Conservation (phyloP, 2,113 vertebrate species). For the Equus quagga region DNA sequence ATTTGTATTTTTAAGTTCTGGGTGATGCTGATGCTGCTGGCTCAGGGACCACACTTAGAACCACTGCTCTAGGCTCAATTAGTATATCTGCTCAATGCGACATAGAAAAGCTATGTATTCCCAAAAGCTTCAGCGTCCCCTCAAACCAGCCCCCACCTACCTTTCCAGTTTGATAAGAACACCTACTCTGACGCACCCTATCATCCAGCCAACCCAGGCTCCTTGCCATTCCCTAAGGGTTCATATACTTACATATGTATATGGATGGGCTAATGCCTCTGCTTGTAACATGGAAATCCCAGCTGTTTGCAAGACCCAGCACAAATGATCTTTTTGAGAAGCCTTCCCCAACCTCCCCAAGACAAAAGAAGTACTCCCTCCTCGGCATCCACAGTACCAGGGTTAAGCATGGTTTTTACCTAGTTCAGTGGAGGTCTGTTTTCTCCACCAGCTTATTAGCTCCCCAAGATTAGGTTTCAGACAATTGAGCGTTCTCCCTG, state of each 20-base stretch:
- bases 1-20: neutral
- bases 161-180: neutral
- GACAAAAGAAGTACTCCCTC: neutral
- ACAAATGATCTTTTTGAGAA: neutral
- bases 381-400: neutral
- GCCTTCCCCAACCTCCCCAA: neutral
- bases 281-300: neutral
- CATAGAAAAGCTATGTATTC: neutral
- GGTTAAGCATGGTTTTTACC: neutral
- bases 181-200: neutral
- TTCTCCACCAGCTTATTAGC: neutral
- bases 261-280: neutral
- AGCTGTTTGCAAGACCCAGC: neutral
- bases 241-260: neutral
- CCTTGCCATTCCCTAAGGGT: neutral
- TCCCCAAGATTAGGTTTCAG: neutral
- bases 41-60: neutral
- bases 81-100: neutral
- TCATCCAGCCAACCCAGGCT: neutral
- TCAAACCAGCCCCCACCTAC: neutral
- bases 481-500: neutral
- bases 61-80: neutral
- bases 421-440: neutral
- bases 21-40: neutral
- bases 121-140: neutral